Percentiles rank a stretch among this genome's conserved stretches.
phyloP scores from a whole-genome alignment of 2,888 invertebrate genomes.

The Danaus chrysippus region DNA sequence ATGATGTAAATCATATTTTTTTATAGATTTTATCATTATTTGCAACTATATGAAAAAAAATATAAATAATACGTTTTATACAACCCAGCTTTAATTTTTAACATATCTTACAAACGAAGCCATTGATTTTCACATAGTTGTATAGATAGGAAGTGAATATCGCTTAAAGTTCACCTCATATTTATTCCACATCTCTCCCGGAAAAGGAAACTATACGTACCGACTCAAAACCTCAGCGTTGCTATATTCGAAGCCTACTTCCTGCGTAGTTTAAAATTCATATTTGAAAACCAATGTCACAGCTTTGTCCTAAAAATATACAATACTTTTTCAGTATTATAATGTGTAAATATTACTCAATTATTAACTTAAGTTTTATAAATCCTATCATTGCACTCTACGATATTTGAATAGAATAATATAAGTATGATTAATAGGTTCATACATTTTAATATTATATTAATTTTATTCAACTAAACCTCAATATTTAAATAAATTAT shows the following conservation, averaged over 20 bases:
- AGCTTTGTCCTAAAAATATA: background rate
- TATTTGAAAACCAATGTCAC: slow-evolving; percentile 29
- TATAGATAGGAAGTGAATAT: slow-evolving; percentile 12
- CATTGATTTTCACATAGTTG: background rate
- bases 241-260: slow-evolving; percentile 45
- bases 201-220: slow-evolving; percentile 46
- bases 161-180: slow-evolving; percentile 30
- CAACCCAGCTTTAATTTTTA: too few species aligned
- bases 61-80: too few species aligned
- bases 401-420: slow-evolving; percentile 9
- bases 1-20: too few species aligned
- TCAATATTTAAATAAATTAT: slow-evolving; percentile 28
- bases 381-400: background rate
- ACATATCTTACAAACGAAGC: too few species aligned
- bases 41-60: too few species aligned
- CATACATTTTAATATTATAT: slow-evolving; percentile 15
- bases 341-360: background rate
- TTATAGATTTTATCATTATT: too few species aligned
- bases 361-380: too few species aligned
- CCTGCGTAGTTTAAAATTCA: slow-evolving; percentile 41
- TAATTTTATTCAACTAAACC: slow-evolving; percentile 19
- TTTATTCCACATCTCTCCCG: slow-evolving; percentile 39
- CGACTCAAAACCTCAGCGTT: slow-evolving; percentile 38
- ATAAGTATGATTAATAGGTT: slow-evolving; percentile 14
- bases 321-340: slow-evolving; percentile 8